These are phyloP conservation scores for Cosmia pyralina DNA, from an alignment of 2,888 invertebrate species.

Conservation along the genomic window DNA sequence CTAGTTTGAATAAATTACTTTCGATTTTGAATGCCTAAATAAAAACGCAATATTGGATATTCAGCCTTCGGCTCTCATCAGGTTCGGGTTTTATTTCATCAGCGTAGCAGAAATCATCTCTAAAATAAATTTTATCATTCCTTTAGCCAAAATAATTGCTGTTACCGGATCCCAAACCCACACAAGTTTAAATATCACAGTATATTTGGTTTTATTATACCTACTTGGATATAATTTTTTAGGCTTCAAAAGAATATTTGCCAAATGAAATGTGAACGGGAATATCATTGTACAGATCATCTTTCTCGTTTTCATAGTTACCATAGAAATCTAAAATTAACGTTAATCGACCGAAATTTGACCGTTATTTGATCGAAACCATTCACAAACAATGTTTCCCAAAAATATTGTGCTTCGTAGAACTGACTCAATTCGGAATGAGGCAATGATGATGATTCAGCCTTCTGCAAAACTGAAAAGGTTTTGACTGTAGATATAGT, in stretches of 20 bases:
- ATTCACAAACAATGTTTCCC: constrained; percentile 28
- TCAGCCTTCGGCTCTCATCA: too few species aligned
- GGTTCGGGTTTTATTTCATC: neutral
- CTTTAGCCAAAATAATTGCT: constrained; percentile 11
- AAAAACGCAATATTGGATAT: too few species aligned
- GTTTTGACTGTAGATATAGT: neutral
- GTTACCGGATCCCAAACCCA: constrained; percentile 5
- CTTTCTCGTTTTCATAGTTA: constrained; percentile 22
- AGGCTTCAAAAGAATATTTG: constrained; percentile 24
- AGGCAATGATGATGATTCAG: constrained; percentile 37
- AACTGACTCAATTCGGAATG: constrained; percentile 31
- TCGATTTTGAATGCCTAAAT: too few species aligned
- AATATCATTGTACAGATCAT: constrained; percentile 7
- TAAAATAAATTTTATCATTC: constrained; percentile 20
- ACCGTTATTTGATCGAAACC: constrained; percentile 10
- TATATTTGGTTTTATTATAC: constrained; percentile 18
- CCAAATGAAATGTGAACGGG: constrained; percentile 20
- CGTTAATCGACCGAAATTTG: constrained; percentile 41
- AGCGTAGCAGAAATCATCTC: neutral
- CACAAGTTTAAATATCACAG: constrained; percentile 24
- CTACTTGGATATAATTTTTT: constrained; percentile 17
- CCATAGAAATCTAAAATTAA: constrained; percentile 25
- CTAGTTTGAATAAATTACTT: too few species aligned
- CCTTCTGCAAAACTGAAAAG: constrained; percentile 7
- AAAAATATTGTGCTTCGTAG: constrained; percentile 1